phyloP scores from a whole-genome alignment of 2,113 vertebrate species.

The Poeciliopsis turrubarensis region DNA sequence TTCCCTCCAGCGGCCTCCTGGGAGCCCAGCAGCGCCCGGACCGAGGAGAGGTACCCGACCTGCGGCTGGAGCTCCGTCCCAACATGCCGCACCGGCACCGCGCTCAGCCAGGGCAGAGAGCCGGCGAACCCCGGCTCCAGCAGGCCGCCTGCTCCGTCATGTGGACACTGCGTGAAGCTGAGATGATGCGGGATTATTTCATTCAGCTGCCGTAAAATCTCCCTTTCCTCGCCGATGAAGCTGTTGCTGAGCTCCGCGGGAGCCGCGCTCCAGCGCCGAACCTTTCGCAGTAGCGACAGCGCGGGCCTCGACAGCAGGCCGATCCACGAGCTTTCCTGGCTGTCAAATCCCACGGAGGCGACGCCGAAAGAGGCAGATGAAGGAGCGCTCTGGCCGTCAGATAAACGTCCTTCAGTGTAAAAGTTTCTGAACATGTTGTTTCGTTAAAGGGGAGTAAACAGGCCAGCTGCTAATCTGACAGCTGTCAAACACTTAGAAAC shows the following conservation, averaged over 20 bases:
- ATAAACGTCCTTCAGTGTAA: constrained; percentile 41
- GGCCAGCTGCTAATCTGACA: constrained; percentile 12
- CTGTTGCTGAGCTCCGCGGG: constrained; percentile 13
- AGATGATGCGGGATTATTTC: constrained; percentile 48
- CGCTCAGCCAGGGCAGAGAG: constrained; percentile 51
- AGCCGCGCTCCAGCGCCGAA: constrained; percentile 15
- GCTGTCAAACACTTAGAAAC: constrained; percentile 16
- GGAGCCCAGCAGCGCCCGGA: constrained; percentile 41
- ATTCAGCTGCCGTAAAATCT: constrained; percentile 50
- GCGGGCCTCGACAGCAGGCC: constrained; percentile 75
- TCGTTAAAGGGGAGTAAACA: constrained; percentile 10
- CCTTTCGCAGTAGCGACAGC: constrained; percentile 65
- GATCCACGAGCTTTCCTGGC: constrained; percentile 76
- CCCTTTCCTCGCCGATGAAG: constrained; percentile 28
- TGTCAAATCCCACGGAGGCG: constrained; percentile 21
- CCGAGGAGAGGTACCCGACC: constrained; percentile 8
- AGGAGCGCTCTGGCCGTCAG: constrained; percentile 36
- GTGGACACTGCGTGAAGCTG: constrained; percentile 49
- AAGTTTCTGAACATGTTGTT: constrained; percentile 64
- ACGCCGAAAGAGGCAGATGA: constrained; percentile 9
- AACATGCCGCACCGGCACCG: constrained; percentile 57
- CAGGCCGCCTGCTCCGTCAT: constrained; percentile 1
- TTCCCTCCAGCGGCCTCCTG: constrained; percentile 28
- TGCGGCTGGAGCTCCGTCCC: constrained; percentile 25
- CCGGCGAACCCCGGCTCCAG: not conserved